phyloP scores from a whole-genome alignment of 2,797 vertebrate genomes.

The Darevskia nairensis region DNA sequence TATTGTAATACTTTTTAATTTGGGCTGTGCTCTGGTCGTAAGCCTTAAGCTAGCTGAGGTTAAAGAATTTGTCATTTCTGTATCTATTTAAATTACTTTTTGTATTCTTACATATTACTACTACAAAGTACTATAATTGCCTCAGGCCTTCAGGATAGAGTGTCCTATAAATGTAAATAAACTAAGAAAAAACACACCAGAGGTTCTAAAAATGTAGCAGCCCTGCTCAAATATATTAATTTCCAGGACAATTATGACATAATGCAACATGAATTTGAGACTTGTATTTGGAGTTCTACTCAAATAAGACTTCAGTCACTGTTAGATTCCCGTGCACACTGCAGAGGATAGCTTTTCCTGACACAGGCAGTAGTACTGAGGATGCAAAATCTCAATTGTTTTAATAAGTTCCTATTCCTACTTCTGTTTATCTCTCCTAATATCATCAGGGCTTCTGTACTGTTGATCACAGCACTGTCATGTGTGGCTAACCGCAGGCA shows the following conservation, averaged over 20 bases:
- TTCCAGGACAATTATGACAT: neutral
- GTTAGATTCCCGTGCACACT: neutral
- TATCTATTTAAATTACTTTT: too few relatives aligned
- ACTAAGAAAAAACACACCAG: neutral
- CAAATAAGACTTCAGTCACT: neutral
- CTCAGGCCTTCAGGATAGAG: neutral
- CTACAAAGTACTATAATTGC: neutral
- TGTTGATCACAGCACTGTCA: neutral
- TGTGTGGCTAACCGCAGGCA: slow-evolving; percentile 11
- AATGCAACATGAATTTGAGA: neutral
- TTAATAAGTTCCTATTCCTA: slow-evolving; percentile 2
- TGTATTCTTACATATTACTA: neutral
- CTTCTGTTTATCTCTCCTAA: neutral
- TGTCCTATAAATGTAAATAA: neutral
- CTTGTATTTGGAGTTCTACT: neutral
- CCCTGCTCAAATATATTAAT: neutral
- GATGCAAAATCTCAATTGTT: neutral
- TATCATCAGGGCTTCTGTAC: neutral
- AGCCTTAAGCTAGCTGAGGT: too few relatives aligned
- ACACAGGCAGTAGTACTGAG: neutral
- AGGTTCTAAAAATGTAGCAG: neutral
- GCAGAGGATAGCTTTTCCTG: neutral
- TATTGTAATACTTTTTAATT: too few relatives aligned
- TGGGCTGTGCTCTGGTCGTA: too few relatives aligned
- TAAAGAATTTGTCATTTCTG: too few relatives aligned